Percentiles rank a stretch among this genome's conserved stretches.
These are phyloP conservation scores for Siniperca undulata DNA, from an alignment of 2,797 vertebrate genomes.

Conservation along the genomic window DNA sequence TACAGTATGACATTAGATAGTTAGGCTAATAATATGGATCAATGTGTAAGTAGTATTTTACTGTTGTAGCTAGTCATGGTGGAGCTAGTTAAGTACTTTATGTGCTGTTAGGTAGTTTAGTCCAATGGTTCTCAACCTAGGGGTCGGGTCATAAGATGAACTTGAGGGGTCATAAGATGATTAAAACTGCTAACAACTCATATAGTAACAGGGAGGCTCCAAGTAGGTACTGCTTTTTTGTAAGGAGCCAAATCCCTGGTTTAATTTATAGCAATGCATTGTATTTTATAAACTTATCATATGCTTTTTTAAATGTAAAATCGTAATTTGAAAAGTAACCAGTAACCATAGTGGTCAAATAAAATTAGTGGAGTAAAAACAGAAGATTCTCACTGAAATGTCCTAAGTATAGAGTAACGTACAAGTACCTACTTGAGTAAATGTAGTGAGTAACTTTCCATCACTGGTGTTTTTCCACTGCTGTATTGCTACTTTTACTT, in stretches of 20 bases:
- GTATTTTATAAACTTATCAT: not conserved
- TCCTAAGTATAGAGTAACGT: not conserved
- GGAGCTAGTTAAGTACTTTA: too few species aligned
- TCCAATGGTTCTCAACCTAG: too few species aligned
- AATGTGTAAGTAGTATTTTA: too few species aligned
- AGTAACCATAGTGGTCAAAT: not conserved
- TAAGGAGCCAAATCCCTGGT: too few species aligned
- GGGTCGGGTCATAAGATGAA: too few species aligned
- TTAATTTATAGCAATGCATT: not conserved
- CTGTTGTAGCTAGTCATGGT: too few species aligned
- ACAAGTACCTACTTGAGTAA: not conserved
- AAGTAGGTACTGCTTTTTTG: not conserved
- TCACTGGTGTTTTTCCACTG: not conserved
- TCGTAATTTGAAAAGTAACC: not conserved
- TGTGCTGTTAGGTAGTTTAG: too few species aligned
- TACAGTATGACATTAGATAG: too few species aligned
- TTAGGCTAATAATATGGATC: too few species aligned
- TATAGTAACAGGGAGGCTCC: too few species aligned
- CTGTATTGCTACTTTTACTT: not conserved
- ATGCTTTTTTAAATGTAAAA: not conserved
- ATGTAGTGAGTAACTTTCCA: not conserved
- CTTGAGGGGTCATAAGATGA: too few species aligned
- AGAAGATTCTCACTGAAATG: not conserved
- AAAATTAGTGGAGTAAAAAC: not conserved
- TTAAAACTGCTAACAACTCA: not conserved